phyloP scores from a whole-genome alignment of 2,888 invertebrate species.

The Lissonota sp. region DNA sequence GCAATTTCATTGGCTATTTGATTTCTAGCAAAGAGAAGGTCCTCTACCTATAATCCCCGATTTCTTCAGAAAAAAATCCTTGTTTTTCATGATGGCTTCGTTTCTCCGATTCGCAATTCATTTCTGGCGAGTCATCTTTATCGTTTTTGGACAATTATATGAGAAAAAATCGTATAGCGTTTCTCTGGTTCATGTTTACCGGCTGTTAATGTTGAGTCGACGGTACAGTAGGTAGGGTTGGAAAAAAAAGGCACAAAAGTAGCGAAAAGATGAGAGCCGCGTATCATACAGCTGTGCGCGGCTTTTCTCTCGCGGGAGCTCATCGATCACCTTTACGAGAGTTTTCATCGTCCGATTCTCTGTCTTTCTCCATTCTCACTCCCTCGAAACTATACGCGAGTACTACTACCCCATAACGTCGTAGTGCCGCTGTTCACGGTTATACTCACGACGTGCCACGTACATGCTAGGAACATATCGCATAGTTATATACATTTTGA shows the following conservation, averaged over 20 bases:
- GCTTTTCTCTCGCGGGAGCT: conserved; percentile 64
- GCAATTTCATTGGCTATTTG: too few species aligned
- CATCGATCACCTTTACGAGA: conserved; percentile 71
- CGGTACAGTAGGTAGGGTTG: conserved; percentile 33
- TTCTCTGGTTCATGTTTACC: conserved; percentile 3
- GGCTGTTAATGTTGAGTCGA: conserved; percentile 33
- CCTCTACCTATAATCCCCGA: too few species aligned
- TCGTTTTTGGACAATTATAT: not conserved
- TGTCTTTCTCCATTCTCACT: conserved; percentile 30
- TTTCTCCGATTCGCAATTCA: too few species aligned
- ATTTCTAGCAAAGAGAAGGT: too few species aligned
- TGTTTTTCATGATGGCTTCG: too few species aligned
- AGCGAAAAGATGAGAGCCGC: conserved; percentile 9
- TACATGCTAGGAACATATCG: conserved; percentile 23
- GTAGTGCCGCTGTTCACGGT: conserved; percentile 30
- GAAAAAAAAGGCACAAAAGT: conserved; percentile 6
- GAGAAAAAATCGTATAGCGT: not conserved
- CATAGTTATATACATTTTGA: not conserved
- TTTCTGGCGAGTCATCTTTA: too few species aligned
- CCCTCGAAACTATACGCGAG: conserved; percentile 54
- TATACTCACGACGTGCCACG: conserved; percentile 46
- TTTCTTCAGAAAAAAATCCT: too few species aligned
- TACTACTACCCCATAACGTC: conserved; percentile 21
- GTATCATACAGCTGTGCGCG: conserved; percentile 46
- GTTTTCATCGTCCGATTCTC: conserved; percentile 67